These are phyloP conservation scores for Biston stratarius DNA, from an alignment of 2,888 invertebrate species.

Conservation along the genomic window DNA sequence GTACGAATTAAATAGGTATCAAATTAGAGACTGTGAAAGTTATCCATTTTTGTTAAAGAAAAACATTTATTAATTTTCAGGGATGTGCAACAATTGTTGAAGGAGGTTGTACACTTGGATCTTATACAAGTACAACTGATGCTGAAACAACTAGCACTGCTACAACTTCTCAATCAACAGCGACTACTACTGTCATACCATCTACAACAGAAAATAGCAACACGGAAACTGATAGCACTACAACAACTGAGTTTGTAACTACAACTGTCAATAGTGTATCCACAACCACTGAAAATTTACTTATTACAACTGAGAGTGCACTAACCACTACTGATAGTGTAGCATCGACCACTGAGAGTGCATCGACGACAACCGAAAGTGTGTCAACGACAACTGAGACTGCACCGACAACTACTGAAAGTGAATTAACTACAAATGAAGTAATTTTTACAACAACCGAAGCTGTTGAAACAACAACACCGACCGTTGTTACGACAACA, in stretches of 20 bases:
- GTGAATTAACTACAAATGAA: neutral
- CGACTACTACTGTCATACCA: neutral
- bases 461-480: neutral
- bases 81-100: slow-evolving; percentile 19
- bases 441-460: slow-evolving; percentile 1
- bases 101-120: slow-evolving; percentile 28
- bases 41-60: neutral
- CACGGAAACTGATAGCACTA: slow-evolving; percentile 5
- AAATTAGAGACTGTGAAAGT: too few relatives aligned
- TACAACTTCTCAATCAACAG: neutral
- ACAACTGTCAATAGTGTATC: slow-evolving; percentile 18
- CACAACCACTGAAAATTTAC: slow-evolving; percentile 7
- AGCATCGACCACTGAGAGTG: too few relatives aligned
- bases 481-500: neutral
- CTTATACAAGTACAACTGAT: slow-evolving; percentile 11
- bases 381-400: neutral
- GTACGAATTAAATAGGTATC: too few relatives aligned
- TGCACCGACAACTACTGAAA: neutral
- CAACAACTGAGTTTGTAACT: neutral
- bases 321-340: too few relatives aligned
- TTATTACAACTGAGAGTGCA: neutral
- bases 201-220: neutral
- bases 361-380: neutral
- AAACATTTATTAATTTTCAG: slow-evolving; percentile 17
- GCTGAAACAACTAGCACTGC: slow-evolving; percentile 4